A percentile compares a stretch with the other conserved stretches of the same genome.
These are phyloP conservation scores for Garrulus glandarius DNA, from an alignment of 2,797 vertebrate species.

Conservation along the genomic window DNA sequence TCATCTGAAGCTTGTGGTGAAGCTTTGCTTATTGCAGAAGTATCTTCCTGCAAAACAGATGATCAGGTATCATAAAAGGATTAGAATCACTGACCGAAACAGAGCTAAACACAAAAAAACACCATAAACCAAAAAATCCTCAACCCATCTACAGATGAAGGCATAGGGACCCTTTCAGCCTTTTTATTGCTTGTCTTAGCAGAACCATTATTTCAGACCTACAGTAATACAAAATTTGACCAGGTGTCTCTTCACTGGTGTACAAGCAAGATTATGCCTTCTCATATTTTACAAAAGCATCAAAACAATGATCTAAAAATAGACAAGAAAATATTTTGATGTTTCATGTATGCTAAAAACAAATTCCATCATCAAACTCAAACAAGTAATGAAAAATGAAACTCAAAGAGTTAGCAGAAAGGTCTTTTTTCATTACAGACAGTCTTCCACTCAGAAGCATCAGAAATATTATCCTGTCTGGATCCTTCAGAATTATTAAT, in stretches of 20 bases:
- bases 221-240: neutral
- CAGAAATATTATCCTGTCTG: neutral
- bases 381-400: neutral
- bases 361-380: neutral
- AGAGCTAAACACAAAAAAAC: neutral
- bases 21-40: neutral
- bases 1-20: neutral
- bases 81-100: neutral
- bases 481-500: neutral
- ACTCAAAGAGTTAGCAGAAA: neutral
- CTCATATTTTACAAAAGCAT: neutral
- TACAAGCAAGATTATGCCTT: neutral
- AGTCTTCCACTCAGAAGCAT: neutral
- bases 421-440: neutral
- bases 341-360: neutral
- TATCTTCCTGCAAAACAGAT: slow-evolving; percentile 40
- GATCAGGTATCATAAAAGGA: neutral
- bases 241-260: neutral
- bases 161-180: neutral
- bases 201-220: neutral
- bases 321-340: neutral
- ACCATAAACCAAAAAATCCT: neutral
- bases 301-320: neutral
- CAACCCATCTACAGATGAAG: neutral
- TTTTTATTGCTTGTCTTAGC: neutral